These are phyloP conservation scores for Drosophila willistoni DNA, from an alignment of 1,140 invertebrate genomes.

Conservation along the genomic window DNA sequence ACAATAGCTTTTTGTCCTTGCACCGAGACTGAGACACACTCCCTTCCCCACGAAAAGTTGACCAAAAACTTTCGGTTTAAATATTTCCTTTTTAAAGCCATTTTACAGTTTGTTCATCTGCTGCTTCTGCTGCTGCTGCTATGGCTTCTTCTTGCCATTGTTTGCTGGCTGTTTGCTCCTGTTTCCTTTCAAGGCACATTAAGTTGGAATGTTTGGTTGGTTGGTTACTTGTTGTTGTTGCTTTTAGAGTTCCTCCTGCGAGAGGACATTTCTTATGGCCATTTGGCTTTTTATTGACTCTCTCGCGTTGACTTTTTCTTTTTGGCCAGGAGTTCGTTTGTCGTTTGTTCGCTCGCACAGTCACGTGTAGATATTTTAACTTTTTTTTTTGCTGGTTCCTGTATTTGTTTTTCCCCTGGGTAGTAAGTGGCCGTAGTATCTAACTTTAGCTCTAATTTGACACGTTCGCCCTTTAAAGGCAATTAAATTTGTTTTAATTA, in stretches of 20 bases:
- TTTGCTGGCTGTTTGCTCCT: slow-evolving; percentile 1
- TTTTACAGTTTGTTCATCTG: slow-evolving; percentile 12
- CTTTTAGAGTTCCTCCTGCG: slow-evolving; percentile 37
- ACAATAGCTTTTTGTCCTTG: slow-evolving; percentile 50
- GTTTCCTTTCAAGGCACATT: slow-evolving; percentile 60
- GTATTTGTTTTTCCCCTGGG: neutral
- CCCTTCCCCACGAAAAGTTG: slow-evolving; percentile 32
- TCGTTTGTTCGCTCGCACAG: neutral
- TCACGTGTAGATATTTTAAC: slow-evolving; percentile 46
- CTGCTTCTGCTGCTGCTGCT: neutral
- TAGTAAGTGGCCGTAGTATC: slow-evolving; percentile 37
- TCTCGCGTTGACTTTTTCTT: slow-evolving; percentile 37
- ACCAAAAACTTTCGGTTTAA: slow-evolving; percentile 59
- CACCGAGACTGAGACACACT: neutral
- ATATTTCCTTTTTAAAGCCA: slow-evolving; percentile 59
- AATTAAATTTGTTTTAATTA: slow-evolving; percentile 60
- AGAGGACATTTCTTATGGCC: slow-evolving; percentile 55
- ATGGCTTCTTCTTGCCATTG: neutral
- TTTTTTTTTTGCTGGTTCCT: neutral
- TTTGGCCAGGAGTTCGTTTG: slow-evolving; percentile 9
- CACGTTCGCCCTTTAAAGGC: slow-evolving; percentile 52
- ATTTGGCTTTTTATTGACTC: slow-evolving; percentile 63
- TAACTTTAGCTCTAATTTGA: slow-evolving; percentile 47
- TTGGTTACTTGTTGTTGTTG: slow-evolving; percentile 38
- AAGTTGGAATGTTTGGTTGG: slow-evolving; percentile 47